Percentiles rank a stretch among this genome's conserved stretches.
phyloP scores from a whole-genome alignment of 2,888 invertebrate species.

The Schizaphis graminum region DNA sequence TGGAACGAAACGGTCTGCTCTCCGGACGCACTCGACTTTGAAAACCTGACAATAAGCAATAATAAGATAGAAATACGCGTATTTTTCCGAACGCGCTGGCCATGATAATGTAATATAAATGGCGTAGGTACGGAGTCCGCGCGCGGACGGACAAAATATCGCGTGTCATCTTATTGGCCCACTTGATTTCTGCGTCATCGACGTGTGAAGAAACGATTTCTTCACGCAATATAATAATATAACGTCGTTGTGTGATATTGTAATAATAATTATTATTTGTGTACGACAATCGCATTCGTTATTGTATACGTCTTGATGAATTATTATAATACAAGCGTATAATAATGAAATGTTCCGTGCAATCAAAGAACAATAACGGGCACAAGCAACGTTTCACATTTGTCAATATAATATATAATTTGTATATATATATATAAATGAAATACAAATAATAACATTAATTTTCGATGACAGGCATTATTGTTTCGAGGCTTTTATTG shows the following conservation, averaged over 20 bases:
- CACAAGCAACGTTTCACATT: not conserved
- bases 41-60: not conserved
- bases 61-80: not conserved
- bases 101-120: not conserved
- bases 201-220: not conserved
- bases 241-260: not conserved
- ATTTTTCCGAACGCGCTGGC: not conserved
- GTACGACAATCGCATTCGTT: not conserved
- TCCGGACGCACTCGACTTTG: not conserved
- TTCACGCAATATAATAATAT: not conserved
- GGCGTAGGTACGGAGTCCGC: no score
- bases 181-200: conserved; percentile 8
- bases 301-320: not conserved
- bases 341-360: conserved; percentile 1
- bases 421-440: not conserved
- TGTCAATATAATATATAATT: not conserved
- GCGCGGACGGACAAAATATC: not conserved
- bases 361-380: conserved; percentile 24
- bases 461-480: not conserved
- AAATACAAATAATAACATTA: conserved; percentile 1
- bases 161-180: not conserved
- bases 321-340: not conserved
- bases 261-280: not conserved
- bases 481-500: conserved; percentile 6
- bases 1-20: conserved; percentile 12